Percentiles rank a stretch among this genome's conserved stretches.
These are phyloP conservation scores for Phalacrocorax brasilianus DNA, from an alignment of 2,113 vertebrate genomes.

Conservation along the genomic window DNA sequence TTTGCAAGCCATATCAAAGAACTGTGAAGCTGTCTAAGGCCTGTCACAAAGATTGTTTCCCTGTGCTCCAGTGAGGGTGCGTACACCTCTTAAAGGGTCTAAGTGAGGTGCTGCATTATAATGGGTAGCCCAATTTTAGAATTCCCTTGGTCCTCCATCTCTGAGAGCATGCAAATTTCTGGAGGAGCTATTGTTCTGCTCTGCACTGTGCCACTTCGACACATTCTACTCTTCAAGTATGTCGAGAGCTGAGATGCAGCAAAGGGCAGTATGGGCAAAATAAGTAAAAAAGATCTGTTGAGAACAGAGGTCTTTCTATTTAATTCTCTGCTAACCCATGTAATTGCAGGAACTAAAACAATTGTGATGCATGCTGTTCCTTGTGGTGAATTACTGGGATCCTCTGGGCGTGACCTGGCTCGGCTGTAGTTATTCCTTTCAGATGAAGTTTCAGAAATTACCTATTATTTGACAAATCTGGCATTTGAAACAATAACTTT, in stretches of 20 bases:
- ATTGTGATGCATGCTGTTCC: neutral
- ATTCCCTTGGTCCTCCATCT: neutral
- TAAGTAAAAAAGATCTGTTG: neutral
- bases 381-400: neutral
- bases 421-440: neutral
- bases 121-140: neutral
- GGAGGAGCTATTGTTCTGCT: neutral
- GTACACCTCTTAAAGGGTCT: neutral
- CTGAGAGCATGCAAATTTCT: neutral
- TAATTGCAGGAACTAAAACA: neutral
- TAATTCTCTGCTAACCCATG: neutral
- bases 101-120: neutral
- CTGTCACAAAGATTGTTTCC: neutral
- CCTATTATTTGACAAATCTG: neutral
- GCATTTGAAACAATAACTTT: neutral
- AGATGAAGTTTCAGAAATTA: neutral
- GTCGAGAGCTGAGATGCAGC: neutral
- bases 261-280: neutral
- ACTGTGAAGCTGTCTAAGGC: neutral
- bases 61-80: neutral
- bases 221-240: neutral
- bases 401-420: neutral
- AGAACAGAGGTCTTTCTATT: neutral
- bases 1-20: neutral
- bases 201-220: neutral